Evolutionary conservation across 1,140 invertebrate species (phyloP), one percentile per base, ranked within the genome.

Genomic region (Lepidurus couesii): DNA sequence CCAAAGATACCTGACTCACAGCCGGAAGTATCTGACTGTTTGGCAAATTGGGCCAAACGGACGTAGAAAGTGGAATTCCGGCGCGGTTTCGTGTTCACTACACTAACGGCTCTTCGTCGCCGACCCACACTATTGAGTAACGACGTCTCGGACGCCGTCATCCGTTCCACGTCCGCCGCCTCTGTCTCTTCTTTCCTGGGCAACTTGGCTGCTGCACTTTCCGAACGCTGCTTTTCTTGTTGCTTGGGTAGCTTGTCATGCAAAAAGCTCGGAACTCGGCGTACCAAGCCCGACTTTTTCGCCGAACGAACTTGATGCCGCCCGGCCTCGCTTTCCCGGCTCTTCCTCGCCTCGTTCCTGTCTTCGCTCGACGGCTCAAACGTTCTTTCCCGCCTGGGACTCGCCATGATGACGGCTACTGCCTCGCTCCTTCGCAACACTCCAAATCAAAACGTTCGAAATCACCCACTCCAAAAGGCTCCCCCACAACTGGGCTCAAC

Each of bases 121-220:
- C 21, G 53, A 1, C 21, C 53, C 21, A n/a, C 13, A 65, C 21
- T 65, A 21, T 65, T 13, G 53, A 65, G 13, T 65, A 65, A 65
- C 53, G 53, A 65, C 53, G 53, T 65, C 53, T 65, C 53, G 53
- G 53, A 65, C 53, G 53, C 53, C 53, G 53, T 65, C 53, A 65
- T 65, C 21, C 53, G 53, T 65, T 13, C 16, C 21, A 65, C 53
- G 21, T 65, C n/a, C 21, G 3, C 53, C 53, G 53, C 53, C 13
- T 10, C 11, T 65, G 8, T 0, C 10, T 4, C 53, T 65, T 16
- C 53, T 21, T 65, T 21, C 53, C 53, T 65, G 16, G 16, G 16
- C n/a, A 16, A 16, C 16, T 65, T 65, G 0, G 16, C 6, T 16
- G n/a, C 8, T 1, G 6, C 8, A 65, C 53, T 65, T 65, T 65